These are phyloP conservation scores for Sebastes oblongus DNA, from an alignment of 2,797 vertebrate genomes.

Conservation along the genomic window DNA sequence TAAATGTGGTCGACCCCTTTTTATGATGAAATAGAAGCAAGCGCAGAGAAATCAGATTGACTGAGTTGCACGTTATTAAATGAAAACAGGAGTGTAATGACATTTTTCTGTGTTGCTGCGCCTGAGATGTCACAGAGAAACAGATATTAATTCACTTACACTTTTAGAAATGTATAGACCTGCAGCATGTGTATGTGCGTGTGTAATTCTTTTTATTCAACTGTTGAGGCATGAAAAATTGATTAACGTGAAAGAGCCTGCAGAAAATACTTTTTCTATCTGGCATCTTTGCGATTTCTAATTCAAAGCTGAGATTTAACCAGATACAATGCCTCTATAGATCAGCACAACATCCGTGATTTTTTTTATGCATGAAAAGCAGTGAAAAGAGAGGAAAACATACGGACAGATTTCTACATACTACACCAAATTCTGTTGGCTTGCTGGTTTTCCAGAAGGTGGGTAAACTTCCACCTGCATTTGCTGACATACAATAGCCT, in stretches of 20 bases:
- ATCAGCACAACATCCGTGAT: background rate
- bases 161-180: background rate
- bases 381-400: background rate
- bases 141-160: background rate
- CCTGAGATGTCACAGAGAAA: constrained; percentile 8
- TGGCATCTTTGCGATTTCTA: background rate
- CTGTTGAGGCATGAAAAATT: background rate
- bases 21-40: background rate
- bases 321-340: background rate
- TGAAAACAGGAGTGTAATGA: constrained; percentile 6
- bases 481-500: background rate
- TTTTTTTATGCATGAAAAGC: background rate
- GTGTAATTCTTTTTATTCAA: background rate
- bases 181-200: background rate
- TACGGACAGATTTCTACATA: background rate
- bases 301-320: constrained; percentile 13
- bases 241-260: background rate
- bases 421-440: background rate
- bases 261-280: background rate
- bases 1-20: background rate
- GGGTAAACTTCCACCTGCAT: constrained; percentile 7
- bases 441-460: constrained; percentile 10
- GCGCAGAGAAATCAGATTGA: background rate
- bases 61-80: background rate
- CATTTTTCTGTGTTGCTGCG: background rate